Evolutionary conservation across 2,113 vertebrate genomes (phyloP), one percentile per base, ranked within the genome.

Genomic region (Limnothrissa miodon): DNA sequence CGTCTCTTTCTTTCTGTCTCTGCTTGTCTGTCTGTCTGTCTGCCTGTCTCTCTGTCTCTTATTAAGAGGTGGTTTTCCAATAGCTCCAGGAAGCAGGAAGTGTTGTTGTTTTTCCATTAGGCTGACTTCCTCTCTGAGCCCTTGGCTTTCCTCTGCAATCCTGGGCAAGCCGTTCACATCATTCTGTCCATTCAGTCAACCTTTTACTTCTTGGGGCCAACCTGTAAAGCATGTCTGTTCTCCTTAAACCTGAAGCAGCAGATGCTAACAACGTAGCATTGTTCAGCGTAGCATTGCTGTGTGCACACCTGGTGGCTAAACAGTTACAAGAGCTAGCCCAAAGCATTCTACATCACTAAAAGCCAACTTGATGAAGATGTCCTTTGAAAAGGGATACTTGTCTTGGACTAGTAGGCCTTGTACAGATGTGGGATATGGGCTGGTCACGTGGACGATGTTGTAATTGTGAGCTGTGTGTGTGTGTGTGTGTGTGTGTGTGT

Each of bases 61-160:
- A 74, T 74, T 39, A 66, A n/a, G 66, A 33, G 29, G 11, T 33
- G 11, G 1, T 74, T 39, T 66, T 66, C 45, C 42, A 4, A 44
- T 66, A 70, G 81, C 21, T 70, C 42, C 23, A 82, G 81, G 81
- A 46, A 82, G 44, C 81, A 70, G 59, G 39, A 70, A 45, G 81
- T 15, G 56, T 70, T 82, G 66, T 82, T 70, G 81, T 74, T 70
- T 70, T 74, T 56, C 39, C 53, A 45, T 21, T 39, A 44, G 66
- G 23, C 44, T 59, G n/a, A 21, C 53, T 82, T 82, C 81, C 81
- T 46, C 11, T 45, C n/a, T 17, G 25, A 46, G 81, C 17, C 56
- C 25, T 82, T 74, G 66, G 53, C n/a, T 44, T 82, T 59, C 81
- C 81, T 45, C 66, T 29, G 33, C 66, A 33, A 5, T 74, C 66